A percentile compares a stretch with the other conserved stretches of the same genome.
Conservation (phyloP, 1,140 invertebrate genomes). For the Cheumatopsyche charites region DNA sequence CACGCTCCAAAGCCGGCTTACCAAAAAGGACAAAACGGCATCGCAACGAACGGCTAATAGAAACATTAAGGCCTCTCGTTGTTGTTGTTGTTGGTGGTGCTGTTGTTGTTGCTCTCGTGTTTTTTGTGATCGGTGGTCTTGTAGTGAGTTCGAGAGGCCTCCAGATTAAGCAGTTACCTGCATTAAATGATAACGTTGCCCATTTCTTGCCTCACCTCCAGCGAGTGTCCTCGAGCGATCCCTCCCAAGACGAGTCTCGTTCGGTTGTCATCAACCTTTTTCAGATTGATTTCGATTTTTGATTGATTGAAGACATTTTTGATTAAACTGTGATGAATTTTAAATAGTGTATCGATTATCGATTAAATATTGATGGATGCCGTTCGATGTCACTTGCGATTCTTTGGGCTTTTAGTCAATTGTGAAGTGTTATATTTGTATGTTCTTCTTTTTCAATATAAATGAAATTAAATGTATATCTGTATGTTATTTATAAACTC, state of each 20-base stretch:
- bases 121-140: constrained; percentile 17
- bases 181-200: constrained; percentile 32
- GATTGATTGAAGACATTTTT: background rate
- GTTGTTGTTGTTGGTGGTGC: background rate
- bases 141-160: constrained; percentile 2
- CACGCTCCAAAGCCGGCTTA: background rate
- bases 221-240: background rate
- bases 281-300: background rate
- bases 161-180: constrained; percentile 34
- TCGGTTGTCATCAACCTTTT: constrained; percentile 28
- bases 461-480: too few species aligned
- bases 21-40: background rate
- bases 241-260: background rate
- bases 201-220: background rate
- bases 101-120: constrained; percentile 16
- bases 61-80: constrained; percentile 21
- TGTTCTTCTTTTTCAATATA: too few species aligned
- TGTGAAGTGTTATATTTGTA: too few species aligned
- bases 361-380: too few species aligned
- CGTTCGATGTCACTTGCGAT: too few species aligned
- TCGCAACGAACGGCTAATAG: constrained; percentile 14
- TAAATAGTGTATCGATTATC: too few species aligned
- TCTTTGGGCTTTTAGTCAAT: too few species aligned
- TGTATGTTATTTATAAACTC: too few species aligned
- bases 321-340: too few species aligned